Evolutionary conservation across 2,888 invertebrate species (phyloP).

Genomic region (Leistus spinibarbis): DNA sequence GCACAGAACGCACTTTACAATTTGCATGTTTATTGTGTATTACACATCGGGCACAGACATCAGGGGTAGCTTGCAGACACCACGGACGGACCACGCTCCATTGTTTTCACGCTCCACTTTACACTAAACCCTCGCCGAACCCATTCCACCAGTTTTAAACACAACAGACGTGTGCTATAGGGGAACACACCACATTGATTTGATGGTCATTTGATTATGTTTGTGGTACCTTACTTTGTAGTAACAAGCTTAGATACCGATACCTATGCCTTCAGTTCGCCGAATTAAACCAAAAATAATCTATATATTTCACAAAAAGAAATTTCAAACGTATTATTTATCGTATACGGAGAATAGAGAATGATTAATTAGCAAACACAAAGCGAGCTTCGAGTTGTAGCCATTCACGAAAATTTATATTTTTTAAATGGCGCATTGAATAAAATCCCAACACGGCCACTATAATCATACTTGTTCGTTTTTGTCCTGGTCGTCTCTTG

Average conservation of each 20-base stretch:
- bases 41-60: neutral
- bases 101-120: neutral
- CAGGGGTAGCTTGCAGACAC: neutral
- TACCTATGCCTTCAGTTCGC: too few relatives aligned
- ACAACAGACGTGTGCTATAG: neutral
- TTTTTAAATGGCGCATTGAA: neutral
- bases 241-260: neutral
- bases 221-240: neutral
- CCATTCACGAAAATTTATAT: neutral
- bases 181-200: neutral
- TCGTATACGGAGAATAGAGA: too few relatives aligned
- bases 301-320: too few relatives aligned
- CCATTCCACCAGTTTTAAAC: neutral
- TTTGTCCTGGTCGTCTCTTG: neutral
- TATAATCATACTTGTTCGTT: neutral
- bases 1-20: constrained; percentile 4
- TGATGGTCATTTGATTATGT: constrained; percentile 5
- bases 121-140: neutral
- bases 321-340: too few relatives aligned
- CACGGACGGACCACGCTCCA: neutral
- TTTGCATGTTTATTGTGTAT: constrained; percentile 20
- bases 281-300: too few relatives aligned
- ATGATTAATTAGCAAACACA: too few relatives aligned
- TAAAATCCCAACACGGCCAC: neutral
- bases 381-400: neutral